Base-by-base conservation (phyloP, 2,888 invertebrate genomes). In the Aporophyla nigra region DNA sequence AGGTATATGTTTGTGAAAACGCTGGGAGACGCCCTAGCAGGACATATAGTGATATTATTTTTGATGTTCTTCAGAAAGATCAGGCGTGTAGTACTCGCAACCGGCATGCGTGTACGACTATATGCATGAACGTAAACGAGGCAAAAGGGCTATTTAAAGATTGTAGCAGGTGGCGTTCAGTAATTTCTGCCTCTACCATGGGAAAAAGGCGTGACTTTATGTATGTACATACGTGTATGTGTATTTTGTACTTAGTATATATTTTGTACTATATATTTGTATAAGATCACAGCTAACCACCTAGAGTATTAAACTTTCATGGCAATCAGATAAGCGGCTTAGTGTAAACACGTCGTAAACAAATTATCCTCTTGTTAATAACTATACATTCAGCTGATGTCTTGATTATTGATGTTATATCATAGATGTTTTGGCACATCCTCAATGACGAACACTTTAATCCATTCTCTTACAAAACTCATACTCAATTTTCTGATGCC, bases 381-480 rank as follows among this genome's bases (percentile, higher is more conserved):
- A 56, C 16, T 59, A 67, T 12, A 66, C 54, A 40, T 51, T 79
- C 58, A 43, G 61, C 14, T 56, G 72, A 72, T 66, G 70, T 76
- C 72, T 84, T 82, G 33, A 70, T 67, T 59, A n/a, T 51, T 62
- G 72, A 71, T 62, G 53, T 59, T 75, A 74, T 68, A 70, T 76
- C 71, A 78, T 74, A 73, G 59, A 76, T 80, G 77, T 83, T 81
- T 85, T 83, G 87, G 80, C 84, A 84, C 74, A 53, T 77, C 59
- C 56, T 87, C 81, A 74, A 82, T 73, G 78, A 71, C 54, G 43
- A 82, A 76, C 74, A 72, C 71, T 82, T 78, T 76, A 76, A 79
- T 83, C 74, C 72, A 77, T 58, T 78, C 61, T 56, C n/a, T 78
- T 74, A 82, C 74, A 74, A 80, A 72, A 76, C 63, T 82, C 70